Evolutionary conservation across 2,888 invertebrate species (phyloP), one percentile per base, ranked within the genome.

Genomic region (Romanomermis culicivorax): DNA sequence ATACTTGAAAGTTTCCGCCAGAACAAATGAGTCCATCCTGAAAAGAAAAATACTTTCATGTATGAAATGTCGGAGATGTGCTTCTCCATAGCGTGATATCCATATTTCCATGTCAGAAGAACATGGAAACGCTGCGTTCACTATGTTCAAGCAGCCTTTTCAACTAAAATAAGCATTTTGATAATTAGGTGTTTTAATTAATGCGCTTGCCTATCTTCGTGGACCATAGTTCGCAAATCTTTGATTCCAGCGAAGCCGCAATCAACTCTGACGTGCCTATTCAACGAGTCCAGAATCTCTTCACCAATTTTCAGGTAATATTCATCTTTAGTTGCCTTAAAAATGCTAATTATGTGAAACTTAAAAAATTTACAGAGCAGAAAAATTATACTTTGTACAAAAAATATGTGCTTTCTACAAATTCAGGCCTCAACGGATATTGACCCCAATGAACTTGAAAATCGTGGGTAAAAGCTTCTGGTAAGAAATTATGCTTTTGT

Each of bases 371-470:
- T n/a, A n/a, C n/a, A n/a, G n/a, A n/a, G n/a, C n/a, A n/a, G n/a
- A n/a, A n/a, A n/a, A n/a, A n/a, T n/a, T n/a, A 59, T 61, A 72
- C 72, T 67, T 74, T 81, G 71, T 88, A 89, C 20, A 97, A 75
- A 71, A 93, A 93, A 70, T 95, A 97, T 0, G 95, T 97, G 0
- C 91, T 91, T 72, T 97, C 95, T 51, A 97, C 76, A 72, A 97
- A 95, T 71, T 97, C 95, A 0, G 95, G 95, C 42, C 95, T 78
- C 2, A 97, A 73, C 1, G 89, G 91, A 73, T 95, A 89, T 69
- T 93, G 89, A 1, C 86, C 91, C 95, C 95, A 97, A 68, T 95
- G 91, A 7, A 97, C 87, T 76, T 87, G 84, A 66, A 95, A 89
- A 72, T 95, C 93, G 0, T 86, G 85, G 0, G 95, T 95, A 70